A percentile compares a stretch with the other conserved stretches of the same genome.
Evolutionary conservation across 2,113 vertebrate species (phyloP).

Genomic region (Podiceps cristatus): DNA sequence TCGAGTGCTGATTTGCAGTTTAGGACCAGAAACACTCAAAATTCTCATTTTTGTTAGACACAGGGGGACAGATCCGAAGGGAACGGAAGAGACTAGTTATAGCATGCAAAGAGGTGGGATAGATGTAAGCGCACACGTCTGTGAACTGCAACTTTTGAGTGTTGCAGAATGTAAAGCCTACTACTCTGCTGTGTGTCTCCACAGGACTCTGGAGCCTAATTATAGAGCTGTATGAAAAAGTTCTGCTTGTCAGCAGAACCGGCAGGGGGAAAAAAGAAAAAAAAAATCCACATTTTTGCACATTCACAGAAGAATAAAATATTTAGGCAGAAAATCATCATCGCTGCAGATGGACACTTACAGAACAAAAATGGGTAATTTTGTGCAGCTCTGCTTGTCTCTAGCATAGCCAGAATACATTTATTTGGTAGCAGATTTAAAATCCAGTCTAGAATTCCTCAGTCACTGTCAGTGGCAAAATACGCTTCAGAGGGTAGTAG

Average conservation of each 20-base stretch:
- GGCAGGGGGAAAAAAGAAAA: not conserved
- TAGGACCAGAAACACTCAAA: not conserved
- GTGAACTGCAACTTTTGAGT: constrained; percentile 26
- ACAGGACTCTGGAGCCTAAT: constrained; percentile 68
- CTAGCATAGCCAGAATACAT: constrained; percentile 1
- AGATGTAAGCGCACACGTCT: not conserved
- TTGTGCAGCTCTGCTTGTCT: not conserved
- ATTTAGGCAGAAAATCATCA: constrained; percentile 60
- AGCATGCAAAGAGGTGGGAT: not conserved
- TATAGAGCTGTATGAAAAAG: constrained; percentile 57
- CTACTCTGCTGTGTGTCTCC: constrained; percentile 22
- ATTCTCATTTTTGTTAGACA: constrained; percentile 1
- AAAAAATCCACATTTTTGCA: constrained; percentile 34
- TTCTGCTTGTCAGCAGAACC: constrained; percentile 66
- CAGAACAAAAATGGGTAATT: constrained; percentile 52
- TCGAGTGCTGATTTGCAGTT: not conserved
- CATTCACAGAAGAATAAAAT: constrained; percentile 65
- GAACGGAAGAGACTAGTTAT: not conserved
- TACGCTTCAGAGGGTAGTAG: not conserved
- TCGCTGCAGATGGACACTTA: constrained; percentile 70
- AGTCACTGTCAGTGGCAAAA: not conserved
- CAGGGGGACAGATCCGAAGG: not conserved
- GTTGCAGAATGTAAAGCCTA: constrained; percentile 12
- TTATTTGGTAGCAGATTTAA: not conserved
- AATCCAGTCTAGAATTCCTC: not conserved